Evolutionary conservation across 2,888 invertebrate species (phyloP).

Genomic region (Dryococelus australis): DNA sequence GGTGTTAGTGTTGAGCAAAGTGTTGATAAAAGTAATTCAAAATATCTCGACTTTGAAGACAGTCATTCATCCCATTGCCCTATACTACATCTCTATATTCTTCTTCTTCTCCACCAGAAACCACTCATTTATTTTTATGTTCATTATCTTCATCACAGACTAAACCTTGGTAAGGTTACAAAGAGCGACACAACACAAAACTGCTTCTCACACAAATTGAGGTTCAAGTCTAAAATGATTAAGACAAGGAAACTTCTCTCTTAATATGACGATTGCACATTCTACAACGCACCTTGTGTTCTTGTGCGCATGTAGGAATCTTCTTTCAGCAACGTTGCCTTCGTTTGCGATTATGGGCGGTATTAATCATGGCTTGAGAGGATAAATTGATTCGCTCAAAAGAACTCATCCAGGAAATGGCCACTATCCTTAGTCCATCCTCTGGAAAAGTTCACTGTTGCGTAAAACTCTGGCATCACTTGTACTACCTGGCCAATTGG

Average conservation of each 20-base stretch:
- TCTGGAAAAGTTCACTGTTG: not conserved
- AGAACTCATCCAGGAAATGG: conserved; percentile 39
- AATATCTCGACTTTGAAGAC: not conserved
- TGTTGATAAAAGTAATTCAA: conserved; percentile 4
- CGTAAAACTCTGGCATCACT: not conserved
- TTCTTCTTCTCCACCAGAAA: not conserved
- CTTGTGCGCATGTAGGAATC: conserved; percentile 36
- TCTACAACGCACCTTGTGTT: conserved; percentile 43
- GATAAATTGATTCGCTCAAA: conserved; percentile 40
- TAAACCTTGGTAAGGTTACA: not conserved
- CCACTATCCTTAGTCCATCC: conserved; percentile 7
- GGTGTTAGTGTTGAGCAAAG: not conserved
- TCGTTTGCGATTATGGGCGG: conserved; percentile 37
- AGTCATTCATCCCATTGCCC: not conserved
- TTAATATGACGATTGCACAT: conserved; percentile 39
- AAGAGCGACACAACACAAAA: not conserved
- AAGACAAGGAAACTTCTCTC: conserved; percentile 42
- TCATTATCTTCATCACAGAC: not conserved
- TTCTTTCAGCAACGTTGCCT: conserved; percentile 31
- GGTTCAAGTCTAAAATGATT: conserved; percentile 34
- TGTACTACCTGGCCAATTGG: conserved; percentile 27
- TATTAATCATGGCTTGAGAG: conserved; percentile 40
- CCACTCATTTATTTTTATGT: not conserved
- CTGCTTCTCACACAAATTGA: not conserved
- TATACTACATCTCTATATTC: not conserved